phyloP scores from a whole-genome alignment of 2,888 invertebrate genomes.

The Mellilla xanthometata region DNA sequence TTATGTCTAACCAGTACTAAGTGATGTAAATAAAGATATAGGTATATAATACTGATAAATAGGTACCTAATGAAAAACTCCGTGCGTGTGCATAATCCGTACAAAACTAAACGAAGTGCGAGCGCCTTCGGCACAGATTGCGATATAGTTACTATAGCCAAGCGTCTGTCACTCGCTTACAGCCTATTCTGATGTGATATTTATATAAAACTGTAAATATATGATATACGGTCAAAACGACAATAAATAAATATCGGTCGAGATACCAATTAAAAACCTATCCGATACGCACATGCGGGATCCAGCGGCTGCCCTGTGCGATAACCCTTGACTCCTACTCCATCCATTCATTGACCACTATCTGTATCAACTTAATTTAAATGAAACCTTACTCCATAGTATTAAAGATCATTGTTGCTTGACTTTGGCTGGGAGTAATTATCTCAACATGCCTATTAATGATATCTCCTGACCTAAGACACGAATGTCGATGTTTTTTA shows the following conservation, averaged over 20 bases:
- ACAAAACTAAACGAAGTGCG: too few species aligned
- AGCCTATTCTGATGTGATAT: too few species aligned
- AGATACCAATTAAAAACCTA: conserved; percentile 9
- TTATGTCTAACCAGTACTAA: too few species aligned
- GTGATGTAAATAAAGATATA: too few species aligned
- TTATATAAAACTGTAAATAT: too few species aligned
- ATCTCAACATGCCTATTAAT: conserved; percentile 14
- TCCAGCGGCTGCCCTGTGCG: conserved; percentile 11
- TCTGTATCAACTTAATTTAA: not conserved
- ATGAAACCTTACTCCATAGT: not conserved
- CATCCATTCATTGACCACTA: conserved; percentile 24
- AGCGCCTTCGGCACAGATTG: too few species aligned
- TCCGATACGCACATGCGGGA: conserved; percentile 4
- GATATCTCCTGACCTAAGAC: conserved; percentile 23
- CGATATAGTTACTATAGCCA: too few species aligned
- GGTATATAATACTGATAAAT: too few species aligned
- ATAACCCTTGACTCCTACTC: conserved; percentile 17
- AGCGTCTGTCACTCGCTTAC: too few species aligned
- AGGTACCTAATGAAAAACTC: too few species aligned
- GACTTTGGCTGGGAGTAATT: not conserved
- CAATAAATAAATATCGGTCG: not conserved
- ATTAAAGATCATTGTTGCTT: conserved; percentile 10
- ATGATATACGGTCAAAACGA: too few species aligned
- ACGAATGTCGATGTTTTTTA: not conserved
- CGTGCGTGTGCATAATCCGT: too few species aligned